Conservation (phyloP, 2,113 vertebrate genomes). For the Phodopus roborovskii region DNA sequence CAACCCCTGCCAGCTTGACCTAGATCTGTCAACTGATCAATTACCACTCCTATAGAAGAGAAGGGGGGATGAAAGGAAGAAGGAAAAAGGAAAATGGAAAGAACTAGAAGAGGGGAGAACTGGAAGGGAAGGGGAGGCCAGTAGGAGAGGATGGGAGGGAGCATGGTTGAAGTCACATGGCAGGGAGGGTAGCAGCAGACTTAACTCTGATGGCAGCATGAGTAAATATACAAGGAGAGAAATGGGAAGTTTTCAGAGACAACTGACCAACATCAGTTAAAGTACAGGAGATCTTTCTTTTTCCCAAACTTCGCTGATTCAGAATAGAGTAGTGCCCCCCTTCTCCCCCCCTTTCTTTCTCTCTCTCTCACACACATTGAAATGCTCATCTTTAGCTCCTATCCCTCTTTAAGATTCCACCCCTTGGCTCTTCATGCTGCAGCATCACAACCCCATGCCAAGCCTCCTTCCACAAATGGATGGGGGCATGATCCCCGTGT, state of each 20-base stretch:
- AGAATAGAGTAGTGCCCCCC: neutral
- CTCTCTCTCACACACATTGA: too few relatives aligned
- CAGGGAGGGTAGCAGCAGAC: neutral
- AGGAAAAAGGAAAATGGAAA: neutral
- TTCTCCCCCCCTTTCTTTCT: too few relatives aligned
- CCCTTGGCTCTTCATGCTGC: neutral
- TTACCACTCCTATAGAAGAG: constrained; percentile 68
- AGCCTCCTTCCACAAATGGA: neutral
- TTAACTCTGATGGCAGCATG: neutral
- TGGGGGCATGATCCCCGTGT: neutral
- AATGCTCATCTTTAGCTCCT: neutral
- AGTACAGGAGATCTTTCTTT: neutral
- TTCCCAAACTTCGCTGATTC: neutral
- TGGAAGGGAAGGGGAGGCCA: neutral
- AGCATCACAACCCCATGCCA: neutral
- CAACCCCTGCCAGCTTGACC: constrained; percentile 77
- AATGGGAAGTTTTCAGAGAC: neutral
- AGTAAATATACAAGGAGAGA: neutral
- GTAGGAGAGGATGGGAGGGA: neutral
- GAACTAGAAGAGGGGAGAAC: neutral
- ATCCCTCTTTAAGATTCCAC: neutral
- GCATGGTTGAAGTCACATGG: neutral
- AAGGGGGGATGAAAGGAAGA: constrained; percentile 49
- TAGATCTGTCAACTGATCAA: constrained; percentile 82
- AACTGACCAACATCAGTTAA: neutral